Evolutionary conservation across 1,140 invertebrate species (phyloP), one percentile per base, ranked within the genome.

Genomic region (Latrodectus geometricus): DNA sequence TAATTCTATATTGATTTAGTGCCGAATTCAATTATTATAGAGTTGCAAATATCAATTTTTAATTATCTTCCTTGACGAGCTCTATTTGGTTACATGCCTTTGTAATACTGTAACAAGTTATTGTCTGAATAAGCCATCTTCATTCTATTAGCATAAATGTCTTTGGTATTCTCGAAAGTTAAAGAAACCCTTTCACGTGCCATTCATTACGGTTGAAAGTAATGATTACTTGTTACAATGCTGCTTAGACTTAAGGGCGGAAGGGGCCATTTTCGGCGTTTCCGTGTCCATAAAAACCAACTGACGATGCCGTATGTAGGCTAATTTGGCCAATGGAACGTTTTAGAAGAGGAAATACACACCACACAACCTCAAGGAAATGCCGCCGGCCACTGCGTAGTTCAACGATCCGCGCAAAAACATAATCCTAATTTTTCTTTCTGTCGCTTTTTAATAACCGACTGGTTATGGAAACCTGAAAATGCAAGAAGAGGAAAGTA

Each of bases 341-440:
- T 76, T 52, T 76, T 56, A 21, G 21, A 76, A 52, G 52, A 74
- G 49, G 72, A 76, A 76, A 76, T 52, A 54, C 52, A 54, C n/a
- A 76, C 52, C 52, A 54, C 50, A 21, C 52, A 74, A 50, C 20
- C 54, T 76, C 11, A 52, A 76, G 74, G 74, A 76, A 76, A 76
- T 76, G 74, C 74, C 52, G n/a, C 52, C 14, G 74, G 74, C 74
- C 15, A 74, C 4, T 50, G 20, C 15, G 52, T 54, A n/a, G 74
- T 76, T 76, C 74, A 76, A 76, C 74, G 74, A 15, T 76, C 74
- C 74, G 21, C 74, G 54, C 74, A 52, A 76, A 76, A 76, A 52
- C 52, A 20, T 20, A 54, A 76, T 54, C 54, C 74, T 76, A n/a
- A 52, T 76, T 76, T 76, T 48, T 76, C 74, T 23, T 61, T 61